Base-by-base conservation (phyloP, 2,888 invertebrate genomes). In the Isoperla grammatica region DNA sequence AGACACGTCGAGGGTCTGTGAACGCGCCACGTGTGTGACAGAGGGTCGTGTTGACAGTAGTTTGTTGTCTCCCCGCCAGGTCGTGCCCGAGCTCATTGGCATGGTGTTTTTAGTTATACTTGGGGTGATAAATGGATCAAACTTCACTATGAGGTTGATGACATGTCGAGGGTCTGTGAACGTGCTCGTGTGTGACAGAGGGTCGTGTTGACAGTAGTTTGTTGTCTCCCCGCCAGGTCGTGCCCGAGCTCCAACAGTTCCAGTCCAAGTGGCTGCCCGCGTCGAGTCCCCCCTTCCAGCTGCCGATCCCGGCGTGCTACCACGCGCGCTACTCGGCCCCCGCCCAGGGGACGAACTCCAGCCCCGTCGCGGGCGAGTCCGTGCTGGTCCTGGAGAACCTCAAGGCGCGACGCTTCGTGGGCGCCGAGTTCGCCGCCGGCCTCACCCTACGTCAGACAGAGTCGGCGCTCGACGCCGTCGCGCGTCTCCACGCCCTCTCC, bases 301-400 rank as follows among this genome's bases (percentile, higher is more conserved):
- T 83, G 68, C 85, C 86, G 56, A 82, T 88, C 42, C 88, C 88
- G 43, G 81, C 82, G 53, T 86, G 86, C 71, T 82, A 85, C 71
- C 85, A 84, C 71, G 83, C 83, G 29, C 80, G 81, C 67, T 84
- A 84, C 70, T 79, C 64, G 20, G 59, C 78, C 54, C 76, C 79
- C 4, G 80, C 77, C 11, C 56, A 74, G 72, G 13, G 73, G 72
- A 63, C 72, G 71, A 23, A 73, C 71, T 60, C 69, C 69, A n/a
- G 71, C 71, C 72, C 74, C 0, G 70, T 74, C 54, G 80, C 79
- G 3, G 78, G 82, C 9, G 83, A 84, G 78, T 88, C 81, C 67
- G 82, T 83, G 69, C 79, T 90, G 29, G 88, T 90, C 12, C 73
- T 90, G 65, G 87, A 88, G 73, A 88, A 90, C 71, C 81, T 88